Percentiles rank a stretch among this genome's conserved stretches.
These are phyloP conservation scores for Bovichtus diacanthus DNA, from an alignment of 2,797 vertebrate species.

Conservation along the genomic window DNA sequence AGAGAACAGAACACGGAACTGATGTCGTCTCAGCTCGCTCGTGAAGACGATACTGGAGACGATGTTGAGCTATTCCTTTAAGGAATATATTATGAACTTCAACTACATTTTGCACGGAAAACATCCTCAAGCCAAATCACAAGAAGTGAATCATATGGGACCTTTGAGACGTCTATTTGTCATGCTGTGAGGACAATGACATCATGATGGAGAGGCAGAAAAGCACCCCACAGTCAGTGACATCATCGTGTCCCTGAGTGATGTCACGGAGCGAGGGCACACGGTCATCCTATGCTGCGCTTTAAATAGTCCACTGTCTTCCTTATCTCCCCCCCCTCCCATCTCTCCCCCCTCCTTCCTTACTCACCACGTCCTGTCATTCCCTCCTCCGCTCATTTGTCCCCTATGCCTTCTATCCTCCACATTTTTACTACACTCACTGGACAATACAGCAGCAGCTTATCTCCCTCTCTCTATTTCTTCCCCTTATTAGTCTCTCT, in stretches of 20 bases:
- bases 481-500: constrained; percentile 1
- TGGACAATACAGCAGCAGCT: constrained; percentile 55
- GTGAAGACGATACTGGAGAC: neutral
- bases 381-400: constrained; percentile 41
- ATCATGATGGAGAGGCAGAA: constrained; percentile 12
- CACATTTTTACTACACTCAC: constrained; percentile 44
- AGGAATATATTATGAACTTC: neutral
- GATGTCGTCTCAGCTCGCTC: no score
- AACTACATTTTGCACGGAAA: neutral
- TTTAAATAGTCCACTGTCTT: constrained; percentile 63
- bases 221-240: constrained; percentile 41
- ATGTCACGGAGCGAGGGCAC: constrained; percentile 65
- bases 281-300: constrained; percentile 42
- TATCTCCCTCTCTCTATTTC: constrained; percentile 35
- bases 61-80: neutral
- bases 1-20: neutral
- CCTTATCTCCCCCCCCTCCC: constrained; percentile 36
- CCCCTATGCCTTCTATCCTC: constrained; percentile 52
- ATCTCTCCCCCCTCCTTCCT: constrained; percentile 1
- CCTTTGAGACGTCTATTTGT: constrained; percentile 8
- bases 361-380: constrained; percentile 40
- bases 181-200: constrained; percentile 10
- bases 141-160: constrained; percentile 6
- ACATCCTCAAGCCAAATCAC: neutral
- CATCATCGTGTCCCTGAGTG: constrained; percentile 59